These are phyloP conservation scores for Pithys albifrons DNA, from an alignment of 2,113 vertebrate species.

Conservation along the genomic window DNA sequence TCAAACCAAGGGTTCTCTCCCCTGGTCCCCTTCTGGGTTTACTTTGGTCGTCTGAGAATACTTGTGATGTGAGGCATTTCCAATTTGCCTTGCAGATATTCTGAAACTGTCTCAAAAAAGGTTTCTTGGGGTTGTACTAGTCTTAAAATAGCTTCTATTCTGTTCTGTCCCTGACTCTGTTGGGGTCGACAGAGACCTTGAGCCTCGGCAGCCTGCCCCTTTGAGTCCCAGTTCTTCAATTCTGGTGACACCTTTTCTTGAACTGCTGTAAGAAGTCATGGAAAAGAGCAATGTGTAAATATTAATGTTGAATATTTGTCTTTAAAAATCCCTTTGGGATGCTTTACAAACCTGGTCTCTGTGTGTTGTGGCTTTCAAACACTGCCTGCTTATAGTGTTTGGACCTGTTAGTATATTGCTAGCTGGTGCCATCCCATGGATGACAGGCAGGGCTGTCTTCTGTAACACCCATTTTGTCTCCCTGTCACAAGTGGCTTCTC, in stretches of 20 bases:
- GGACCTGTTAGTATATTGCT: background rate
- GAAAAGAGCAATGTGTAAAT: constrained; percentile 52
- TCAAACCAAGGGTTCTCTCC: background rate
- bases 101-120: constrained; percentile 44
- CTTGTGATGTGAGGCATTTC: background rate
- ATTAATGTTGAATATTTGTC: constrained; percentile 50
- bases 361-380: background rate
- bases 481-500: background rate
- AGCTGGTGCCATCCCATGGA: background rate
- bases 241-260: constrained; percentile 19
- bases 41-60: background rate
- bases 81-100: constrained; percentile 65
- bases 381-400: background rate
- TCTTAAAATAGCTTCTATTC: constrained; percentile 52
- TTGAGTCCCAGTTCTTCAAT: background rate
- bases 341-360: background rate
- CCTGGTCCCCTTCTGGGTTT: constrained; percentile 11
- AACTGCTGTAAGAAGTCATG: constrained; percentile 10
- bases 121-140: constrained; percentile 30
- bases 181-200: constrained; percentile 9
- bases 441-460: background rate
- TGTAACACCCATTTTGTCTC: background rate
- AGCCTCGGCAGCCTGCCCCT: background rate
- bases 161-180: constrained; percentile 1
- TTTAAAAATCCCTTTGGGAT: constrained; percentile 8